Percentiles rank a stretch among this genome's conserved stretches.
Conservation (phyloP, 2,797 vertebrate species). For the Esox lucius region DNA sequence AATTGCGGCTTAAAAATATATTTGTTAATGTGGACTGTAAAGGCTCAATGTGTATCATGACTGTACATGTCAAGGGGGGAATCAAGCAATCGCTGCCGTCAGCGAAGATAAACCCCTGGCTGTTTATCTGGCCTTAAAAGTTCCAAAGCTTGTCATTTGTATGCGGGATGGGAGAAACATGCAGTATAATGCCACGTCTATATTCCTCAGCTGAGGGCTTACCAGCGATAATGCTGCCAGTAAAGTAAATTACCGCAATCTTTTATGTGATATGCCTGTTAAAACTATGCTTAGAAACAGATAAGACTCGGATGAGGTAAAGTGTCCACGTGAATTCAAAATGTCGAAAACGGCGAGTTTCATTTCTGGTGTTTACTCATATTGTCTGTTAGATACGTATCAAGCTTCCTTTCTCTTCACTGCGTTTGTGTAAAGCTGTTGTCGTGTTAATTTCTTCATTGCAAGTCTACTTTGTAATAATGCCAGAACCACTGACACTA, state of each 20-base stretch:
- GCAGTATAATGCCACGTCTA: conserved; percentile 26
- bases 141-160: conserved; percentile 43
- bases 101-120: conserved; percentile 21
- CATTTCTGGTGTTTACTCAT: too few relatives aligned
- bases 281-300: too few relatives aligned
- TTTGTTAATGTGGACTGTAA: background rate
- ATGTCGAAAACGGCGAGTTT: too few relatives aligned
- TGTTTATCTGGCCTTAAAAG: conserved; percentile 35
- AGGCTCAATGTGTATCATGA: background rate
- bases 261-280: background rate
- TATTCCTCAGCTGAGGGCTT: conserved; percentile 43
- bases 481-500: too few relatives aligned
- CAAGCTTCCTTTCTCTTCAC: too few relatives aligned
- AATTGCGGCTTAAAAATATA: too few relatives aligned
- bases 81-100: conserved; percentile 6
- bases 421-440: too few relatives aligned
- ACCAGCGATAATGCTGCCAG: conserved; percentile 30
- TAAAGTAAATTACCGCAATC: conserved; percentile 5
- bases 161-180: conserved; percentile 37
- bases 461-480: too few relatives aligned
- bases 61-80: background rate
- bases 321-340: too few relatives aligned
- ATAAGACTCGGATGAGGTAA: too few relatives aligned
- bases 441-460: too few relatives aligned
- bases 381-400: too few relatives aligned